These are phyloP conservation scores for Labia minor DNA, from an alignment of 2,888 invertebrate species.

Conservation along the genomic window DNA sequence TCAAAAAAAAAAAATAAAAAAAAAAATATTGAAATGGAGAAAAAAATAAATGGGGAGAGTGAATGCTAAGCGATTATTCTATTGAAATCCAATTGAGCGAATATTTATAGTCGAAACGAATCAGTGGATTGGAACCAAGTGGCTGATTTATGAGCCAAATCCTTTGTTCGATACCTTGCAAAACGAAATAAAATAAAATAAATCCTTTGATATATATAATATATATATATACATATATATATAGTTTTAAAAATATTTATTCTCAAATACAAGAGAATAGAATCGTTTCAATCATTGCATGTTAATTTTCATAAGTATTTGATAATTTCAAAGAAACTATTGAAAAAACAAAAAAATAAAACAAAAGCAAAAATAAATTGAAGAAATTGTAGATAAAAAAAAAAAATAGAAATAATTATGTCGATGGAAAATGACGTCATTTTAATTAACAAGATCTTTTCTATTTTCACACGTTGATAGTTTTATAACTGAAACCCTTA, in stretches of 20 bases:
- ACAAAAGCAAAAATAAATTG: no score
- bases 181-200: no score
- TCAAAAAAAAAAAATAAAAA: neutral
- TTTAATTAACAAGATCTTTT: neutral
- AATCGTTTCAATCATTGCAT: neutral
- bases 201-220: neutral
- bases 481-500: no score
- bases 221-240: no score
- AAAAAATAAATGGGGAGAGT: no score
- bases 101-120: neutral
- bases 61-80: no score
- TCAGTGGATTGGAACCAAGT: no score
- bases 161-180: no score
- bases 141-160: no score
- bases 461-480: neutral
- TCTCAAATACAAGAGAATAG: no score
- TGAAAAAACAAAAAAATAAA: no score
- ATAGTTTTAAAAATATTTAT: no score
- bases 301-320: neutral
- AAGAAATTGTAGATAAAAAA: neutral
- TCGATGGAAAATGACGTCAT: neutral
- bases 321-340: neutral
- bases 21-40: neutral
- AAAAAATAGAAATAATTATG: neutral
- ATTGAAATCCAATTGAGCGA: constrained; percentile 8